Base-by-base conservation (phyloP, 2,888 invertebrate genomes). In the Campoplex nolae region DNA sequence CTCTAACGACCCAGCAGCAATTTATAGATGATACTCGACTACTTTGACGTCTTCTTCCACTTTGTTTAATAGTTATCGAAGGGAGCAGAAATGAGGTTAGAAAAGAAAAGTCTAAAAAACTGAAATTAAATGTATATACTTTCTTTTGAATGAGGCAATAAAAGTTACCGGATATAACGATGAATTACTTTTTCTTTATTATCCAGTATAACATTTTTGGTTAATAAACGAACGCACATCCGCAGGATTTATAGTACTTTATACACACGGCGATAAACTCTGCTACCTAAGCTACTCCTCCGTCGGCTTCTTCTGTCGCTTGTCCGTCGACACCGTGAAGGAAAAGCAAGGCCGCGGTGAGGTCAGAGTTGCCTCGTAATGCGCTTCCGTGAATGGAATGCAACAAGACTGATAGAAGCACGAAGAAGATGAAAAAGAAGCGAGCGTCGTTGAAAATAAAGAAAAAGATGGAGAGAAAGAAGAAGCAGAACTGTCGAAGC, bases 361-460 rank as follows among this genome's bases (percentile, higher is more conserved):
- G 87, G 87, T 85, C 87, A 85, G 71, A 84, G 84, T 84, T 76
- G 84, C 87, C 77, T 75, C 75, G 82, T 84, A 82, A 87, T 82
- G 87, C 87, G 87, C 87, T 87, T 87, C 87, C 84, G 84, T 84
- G 84, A 78, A 68, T 75, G 87, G 87, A 84, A 87, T 87, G 87
- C 87, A 84, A 84, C 70, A 84, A 84, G 87, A 84, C 70, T 73
- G 84, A 82, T 62, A 83, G 86, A 87, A 83, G 80, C 56, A 75
- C 82, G 67, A 73, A 62, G 65, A 75, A n/a, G 78, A 38, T 38
- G 38, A 83, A 68, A 76, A 77, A 68, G 45, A 82, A 68, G 70
- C 28, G 45, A 54, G 51, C 45, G 58, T 84, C 83, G 83, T 65
- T 68, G 58, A 70, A 65, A 70, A 67, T 73, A 62, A 76, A 73